phyloP scores from a whole-genome alignment of 2,113 vertebrate genomes.

The Tichodroma muraria region DNA sequence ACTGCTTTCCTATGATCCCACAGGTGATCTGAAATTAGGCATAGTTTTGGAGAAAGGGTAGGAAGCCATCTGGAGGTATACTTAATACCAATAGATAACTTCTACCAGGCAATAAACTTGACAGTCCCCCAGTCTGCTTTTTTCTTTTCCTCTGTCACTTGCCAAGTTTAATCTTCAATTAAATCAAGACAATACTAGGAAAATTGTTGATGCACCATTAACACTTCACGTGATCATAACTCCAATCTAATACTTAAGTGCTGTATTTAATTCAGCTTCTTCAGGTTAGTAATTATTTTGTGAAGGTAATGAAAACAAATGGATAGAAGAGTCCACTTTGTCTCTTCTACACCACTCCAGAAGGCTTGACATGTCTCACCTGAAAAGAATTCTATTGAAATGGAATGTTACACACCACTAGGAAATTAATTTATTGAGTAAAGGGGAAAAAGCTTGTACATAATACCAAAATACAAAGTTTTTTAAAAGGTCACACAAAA shows the following conservation, averaged over 20 bases:
- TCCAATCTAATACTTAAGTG: neutral
- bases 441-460: fast-evolving
- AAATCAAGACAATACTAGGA: neutral
- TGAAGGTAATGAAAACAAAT: neutral
- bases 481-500: neutral
- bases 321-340: neutral
- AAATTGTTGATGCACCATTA: neutral
- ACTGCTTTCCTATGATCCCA: neutral
- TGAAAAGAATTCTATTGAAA: neutral
- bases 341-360: neutral
- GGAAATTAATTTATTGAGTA: neutral
- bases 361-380: neutral
- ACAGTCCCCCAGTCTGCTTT: neutral
- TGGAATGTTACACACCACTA: neutral
- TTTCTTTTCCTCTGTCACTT: neutral
- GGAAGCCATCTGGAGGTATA: neutral
- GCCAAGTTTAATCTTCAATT: neutral
- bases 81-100: neutral
- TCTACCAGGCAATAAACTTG: neutral
- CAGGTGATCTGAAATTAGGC: neutral
- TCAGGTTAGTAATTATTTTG: neutral
- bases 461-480: neutral
- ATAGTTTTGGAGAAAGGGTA: neutral
- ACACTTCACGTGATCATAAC: neutral
- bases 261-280: neutral